phyloP scores from a whole-genome alignment of 2,888 invertebrate genomes.

The Adela reaumurella region DNA sequence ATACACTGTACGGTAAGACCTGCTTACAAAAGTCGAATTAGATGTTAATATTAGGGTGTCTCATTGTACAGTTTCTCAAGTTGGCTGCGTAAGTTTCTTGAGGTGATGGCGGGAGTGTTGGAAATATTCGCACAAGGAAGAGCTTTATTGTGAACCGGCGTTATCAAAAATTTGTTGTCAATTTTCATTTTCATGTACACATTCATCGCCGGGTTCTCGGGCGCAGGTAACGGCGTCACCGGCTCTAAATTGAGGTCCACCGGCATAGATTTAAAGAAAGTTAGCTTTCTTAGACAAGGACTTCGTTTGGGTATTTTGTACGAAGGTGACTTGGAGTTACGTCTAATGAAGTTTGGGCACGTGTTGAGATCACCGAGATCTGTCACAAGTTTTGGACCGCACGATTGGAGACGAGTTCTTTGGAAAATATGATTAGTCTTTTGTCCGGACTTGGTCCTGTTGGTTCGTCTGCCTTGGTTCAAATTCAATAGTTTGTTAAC shows the following conservation, averaged over 20 bases:
- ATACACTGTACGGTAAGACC: no score
- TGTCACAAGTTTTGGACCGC: no score
- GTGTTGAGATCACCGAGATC: no score
- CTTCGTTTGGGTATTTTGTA: conserved; percentile 41
- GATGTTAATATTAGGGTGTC: conserved; percentile 5
- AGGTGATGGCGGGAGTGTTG: conserved; percentile 34
- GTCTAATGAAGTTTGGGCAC: background rate
- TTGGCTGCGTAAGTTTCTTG: conserved; percentile 37
- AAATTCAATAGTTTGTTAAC: background rate
- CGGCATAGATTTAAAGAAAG: conserved; percentile 32
- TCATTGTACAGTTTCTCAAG: conserved; percentile 34
- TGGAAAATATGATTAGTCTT: no score
- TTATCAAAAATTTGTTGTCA: conserved; percentile 34
- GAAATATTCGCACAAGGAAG: conserved; percentile 11
- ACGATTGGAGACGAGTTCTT: no score
- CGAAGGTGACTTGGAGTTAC: conserved; percentile 24
- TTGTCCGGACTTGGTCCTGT: background rate
- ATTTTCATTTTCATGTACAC: conserved; percentile 43
- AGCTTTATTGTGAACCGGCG: conserved; percentile 25
- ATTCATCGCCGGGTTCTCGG: conserved; percentile 21
- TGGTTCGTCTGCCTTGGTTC: background rate
- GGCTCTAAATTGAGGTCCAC: conserved; percentile 22
- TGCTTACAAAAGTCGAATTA: no score
- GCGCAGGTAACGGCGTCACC: conserved; percentile 18
- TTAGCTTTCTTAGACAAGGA: conserved; percentile 28